phyloP scores from a whole-genome alignment of 2,888 invertebrate genomes.

The Lepidochrysops patricia region DNA sequence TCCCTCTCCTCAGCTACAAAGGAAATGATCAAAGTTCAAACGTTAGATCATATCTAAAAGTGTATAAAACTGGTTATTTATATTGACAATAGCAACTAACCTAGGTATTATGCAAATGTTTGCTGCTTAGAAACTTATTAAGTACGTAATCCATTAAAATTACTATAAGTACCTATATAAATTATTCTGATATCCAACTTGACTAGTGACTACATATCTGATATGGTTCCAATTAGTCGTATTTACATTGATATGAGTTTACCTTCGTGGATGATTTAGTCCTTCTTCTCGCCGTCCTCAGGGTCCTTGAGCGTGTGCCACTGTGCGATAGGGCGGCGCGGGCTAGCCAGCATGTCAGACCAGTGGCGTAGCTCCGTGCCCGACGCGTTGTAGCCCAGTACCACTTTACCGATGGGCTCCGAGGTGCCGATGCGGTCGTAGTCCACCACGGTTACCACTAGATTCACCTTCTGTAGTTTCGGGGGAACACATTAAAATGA shows the following conservation, averaged over 20 bases:
- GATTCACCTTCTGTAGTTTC: conserved; percentile 93
- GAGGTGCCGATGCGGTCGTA: conserved; percentile 99
- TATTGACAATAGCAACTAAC: not conserved
- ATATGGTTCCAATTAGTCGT: not conserved
- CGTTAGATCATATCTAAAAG: no score
- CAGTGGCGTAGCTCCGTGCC: conserved; percentile 99
- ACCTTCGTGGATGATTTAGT: conserved; percentile 66
- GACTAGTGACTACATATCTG: no score
- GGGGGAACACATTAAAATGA: not conserved
- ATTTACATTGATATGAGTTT: conserved; percentile 7
- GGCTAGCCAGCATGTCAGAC: conserved; percentile 99
- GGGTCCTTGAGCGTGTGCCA: conserved; percentile 99
- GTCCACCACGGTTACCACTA: conserved; percentile 99
- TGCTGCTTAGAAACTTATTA: no score
- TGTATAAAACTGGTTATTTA: no score
- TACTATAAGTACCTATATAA: no score
- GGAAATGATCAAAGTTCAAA: not conserved
- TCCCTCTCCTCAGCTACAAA: not conserved
- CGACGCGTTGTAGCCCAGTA: conserved; percentile 96
- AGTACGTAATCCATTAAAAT: no score
- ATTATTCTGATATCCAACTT: no score
- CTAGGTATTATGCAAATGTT: no score
- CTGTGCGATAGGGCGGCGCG: conserved; percentile 98
- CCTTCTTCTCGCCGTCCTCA: conserved; percentile 93
- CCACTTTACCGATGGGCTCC: conserved; percentile 98